Conservation (phyloP, 2,797 vertebrate genomes). For the Hippocampus kuda region DNA sequence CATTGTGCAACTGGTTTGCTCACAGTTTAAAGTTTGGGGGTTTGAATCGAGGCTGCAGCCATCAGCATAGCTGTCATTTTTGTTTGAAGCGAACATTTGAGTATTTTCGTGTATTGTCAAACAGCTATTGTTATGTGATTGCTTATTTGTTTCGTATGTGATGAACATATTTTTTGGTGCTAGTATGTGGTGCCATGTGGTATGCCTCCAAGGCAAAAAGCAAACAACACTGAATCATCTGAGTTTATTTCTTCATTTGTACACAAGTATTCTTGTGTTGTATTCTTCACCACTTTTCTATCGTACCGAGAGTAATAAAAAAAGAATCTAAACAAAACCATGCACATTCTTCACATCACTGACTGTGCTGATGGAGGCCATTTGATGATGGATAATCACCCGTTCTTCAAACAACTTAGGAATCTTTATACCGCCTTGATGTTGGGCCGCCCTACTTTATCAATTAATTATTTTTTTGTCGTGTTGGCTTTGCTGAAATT, state of each 20-base stretch:
- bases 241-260: slow-evolving; percentile 5
- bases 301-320: neutral
- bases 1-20: no score
- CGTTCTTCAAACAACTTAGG: neutral
- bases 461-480: neutral
- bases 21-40: no score
- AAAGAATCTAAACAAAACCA: slow-evolving; percentile 27
- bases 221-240: neutral
- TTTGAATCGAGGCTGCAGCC: no score
- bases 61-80: no score
- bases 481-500: neutral
- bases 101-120: no score
- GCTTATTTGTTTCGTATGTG: no score
- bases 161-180: no score
- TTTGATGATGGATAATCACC: neutral
- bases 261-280: neutral
- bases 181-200: no score
- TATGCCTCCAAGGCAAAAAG: neutral
- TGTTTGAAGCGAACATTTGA: no score
- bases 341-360: slow-evolving; percentile 45
- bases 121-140: no score
- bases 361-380: slow-evolving; percentile 7
- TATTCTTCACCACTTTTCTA: neutral
- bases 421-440: no score
- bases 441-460: no score